phyloP scores from a whole-genome alignment of 2,797 vertebrate genomes.

The Prunella strophiata region DNA sequence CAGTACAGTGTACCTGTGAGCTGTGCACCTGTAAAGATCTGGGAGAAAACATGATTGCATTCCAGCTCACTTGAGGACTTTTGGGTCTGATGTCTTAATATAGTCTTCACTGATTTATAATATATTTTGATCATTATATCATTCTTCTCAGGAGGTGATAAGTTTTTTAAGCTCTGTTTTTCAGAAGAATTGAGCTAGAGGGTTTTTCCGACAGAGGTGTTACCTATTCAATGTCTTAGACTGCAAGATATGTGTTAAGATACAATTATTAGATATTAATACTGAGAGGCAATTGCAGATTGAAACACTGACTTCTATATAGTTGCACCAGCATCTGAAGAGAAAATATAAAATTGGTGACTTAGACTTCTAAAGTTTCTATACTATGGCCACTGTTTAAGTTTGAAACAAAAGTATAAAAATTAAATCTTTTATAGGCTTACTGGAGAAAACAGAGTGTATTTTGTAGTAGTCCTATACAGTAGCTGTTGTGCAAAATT shows the following conservation, averaged over 20 bases:
- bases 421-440: background rate
- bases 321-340: background rate
- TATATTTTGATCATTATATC: background rate
- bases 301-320: background rate
- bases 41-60: background rate
- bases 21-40: rapidly evolving
- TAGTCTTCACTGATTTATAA: background rate
- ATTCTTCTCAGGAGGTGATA: background rate
- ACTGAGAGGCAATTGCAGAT: background rate
- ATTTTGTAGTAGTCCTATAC: background rate
- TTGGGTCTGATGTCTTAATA: background rate
- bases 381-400: background rate
- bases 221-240: background rate
- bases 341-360: background rate
- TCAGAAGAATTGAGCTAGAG: background rate
- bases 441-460: background rate
- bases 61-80: background rate
- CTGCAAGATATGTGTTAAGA: background rate
- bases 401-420: background rate
- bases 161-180: background rate
- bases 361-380: background rate
- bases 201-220: background rate
- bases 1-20: background rate
- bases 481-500: background rate
- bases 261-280: background rate